Evolutionary conservation across 2,113 vertebrate genomes (phyloP), one percentile per base, ranked within the genome.

Genomic region (Ceratotherium simum): DNA sequence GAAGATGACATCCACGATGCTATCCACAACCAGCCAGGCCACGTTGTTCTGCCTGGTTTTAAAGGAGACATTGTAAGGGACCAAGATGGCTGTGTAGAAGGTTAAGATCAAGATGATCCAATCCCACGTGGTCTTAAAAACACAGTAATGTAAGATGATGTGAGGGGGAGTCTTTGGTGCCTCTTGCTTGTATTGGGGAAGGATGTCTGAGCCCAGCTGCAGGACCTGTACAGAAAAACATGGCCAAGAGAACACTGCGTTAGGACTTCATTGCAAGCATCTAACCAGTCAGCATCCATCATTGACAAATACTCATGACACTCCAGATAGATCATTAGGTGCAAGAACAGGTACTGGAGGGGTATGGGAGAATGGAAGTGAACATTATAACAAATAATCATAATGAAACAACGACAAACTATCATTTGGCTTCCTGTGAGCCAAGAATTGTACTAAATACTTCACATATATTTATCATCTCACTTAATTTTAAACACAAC

Each of bases 11-110:
- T 99, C 99, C 91, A 99, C 99, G 2, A 99, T 99, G 99, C 99
- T 99, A 98, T 99, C 99, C 14, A 99, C 99, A 90, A 99, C 99
- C 93, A 99, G 98, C 99, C 99, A 99, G 25, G 99, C 99, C 95
- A 99, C 99, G 1, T 99, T 99, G 99, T 99, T 99, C 99, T 99
- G 99, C 97, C 99, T 99, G 97, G 99, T 99, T 98, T 99, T 99
- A 98, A 99, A 99, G 96, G 99, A 99, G 72, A 99, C 99, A 0
- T 99, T 99, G 98, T 99, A 99, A 98, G 99, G 99, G 67, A 99
- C 99, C 99, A 99, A 99, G 98, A 99, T 99, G 98, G 99, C 99
- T 0, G 99, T 99, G 98, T 99, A 99, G 98, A 99, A 99, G 92
- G 99, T 99, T 98, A 99, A 99, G 98, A 99, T 99, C 97, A 99